Evolutionary conservation across 1,140 invertebrate species (phyloP), one percentile per base, ranked within the genome.

Genomic region (Eupeodes corollae): DNA sequence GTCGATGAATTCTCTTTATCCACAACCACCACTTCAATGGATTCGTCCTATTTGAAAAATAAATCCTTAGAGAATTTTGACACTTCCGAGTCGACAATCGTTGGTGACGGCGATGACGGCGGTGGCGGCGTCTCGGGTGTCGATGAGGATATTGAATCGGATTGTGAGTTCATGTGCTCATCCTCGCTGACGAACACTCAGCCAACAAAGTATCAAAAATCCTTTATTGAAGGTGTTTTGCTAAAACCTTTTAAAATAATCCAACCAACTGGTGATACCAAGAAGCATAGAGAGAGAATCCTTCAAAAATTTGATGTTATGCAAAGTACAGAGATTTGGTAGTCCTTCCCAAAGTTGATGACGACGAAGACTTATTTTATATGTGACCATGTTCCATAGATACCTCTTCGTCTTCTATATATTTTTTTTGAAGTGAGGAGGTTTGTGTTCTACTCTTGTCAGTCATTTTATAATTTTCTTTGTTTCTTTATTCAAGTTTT

Each of bases 21-120:
- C 35, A 49, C 60, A 37, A 48, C 49, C 33, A 48, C 49, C 8
- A 58, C 51, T 16, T 60, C 59, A 30, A 52, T 52, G 43, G 65
- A 67, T 50, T 66, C 61, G 32, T 64, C 61, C 39, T 71, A 66
- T 60, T 56, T 70, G 35, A 56, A 65, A 33, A 67, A 72, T 51
- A 73, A 70, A 53, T 68, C 65, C 16, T 50, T 66, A 18, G 52
- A 70, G 46, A 64, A 68, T 44, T 64, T 64, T 34, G 63, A 67
- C 56, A 57, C 60, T 44, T 67, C 62, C 54, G 51, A 57, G 26
- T 52, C 53, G 14, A 49, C 63, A 13, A 16, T 49, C 11, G 38
- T 15, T 46, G 44, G 15, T 19, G 54, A 55, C 30, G 38, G 30
- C 43, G 21, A 55, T 15, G 50, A 49, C 3, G 21, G 46, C 31